Evolutionary conservation across 2,888 invertebrate genomes (phyloP).

Genomic region (Diarsia brunnea): DNA sequence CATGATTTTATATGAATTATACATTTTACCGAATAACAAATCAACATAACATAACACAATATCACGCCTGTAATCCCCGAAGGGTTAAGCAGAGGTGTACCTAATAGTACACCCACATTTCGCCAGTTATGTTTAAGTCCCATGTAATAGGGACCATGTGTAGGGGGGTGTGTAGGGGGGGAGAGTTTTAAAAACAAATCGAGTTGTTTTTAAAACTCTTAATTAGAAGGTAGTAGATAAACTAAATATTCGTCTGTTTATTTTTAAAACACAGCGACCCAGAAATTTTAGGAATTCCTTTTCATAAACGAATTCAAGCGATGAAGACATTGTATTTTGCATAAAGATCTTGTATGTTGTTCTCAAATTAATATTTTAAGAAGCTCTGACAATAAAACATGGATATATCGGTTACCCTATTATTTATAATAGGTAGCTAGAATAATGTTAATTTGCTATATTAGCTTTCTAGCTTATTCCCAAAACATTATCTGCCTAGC

Average conservation of each 20-base stretch:
- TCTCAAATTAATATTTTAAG: slow-evolving; percentile 35
- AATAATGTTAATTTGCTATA: not conserved
- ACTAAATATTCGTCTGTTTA: slow-evolving; percentile 1
- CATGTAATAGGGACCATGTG: too few relatives aligned
- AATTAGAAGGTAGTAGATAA: not conserved
- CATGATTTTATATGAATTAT: too few relatives aligned
- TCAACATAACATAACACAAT: too few relatives aligned
- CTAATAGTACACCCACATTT: too few relatives aligned
- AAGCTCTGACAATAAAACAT: slow-evolving; percentile 5
- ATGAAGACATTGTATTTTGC: slow-evolving; percentile 13
- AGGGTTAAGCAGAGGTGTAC: too few relatives aligned
- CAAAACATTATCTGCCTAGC: not conserved
- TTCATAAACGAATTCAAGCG: not conserved
- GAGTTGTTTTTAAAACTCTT: not conserved
- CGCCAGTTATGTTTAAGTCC: too few relatives aligned
- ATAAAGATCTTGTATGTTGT: not conserved
- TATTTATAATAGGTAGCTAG: not conserved
- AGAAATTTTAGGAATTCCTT: slow-evolving; percentile 11
- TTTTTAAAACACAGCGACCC: not conserved
- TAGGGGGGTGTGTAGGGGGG: too few relatives aligned
- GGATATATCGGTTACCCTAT: not conserved
- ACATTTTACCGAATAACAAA: too few relatives aligned
- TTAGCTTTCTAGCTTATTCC: not conserved
- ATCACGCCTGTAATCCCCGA: too few relatives aligned
- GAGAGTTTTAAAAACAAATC: too few relatives aligned